phyloP scores from a whole-genome alignment of 2,797 vertebrate genomes.

The Hafferia zeledoni region DNA sequence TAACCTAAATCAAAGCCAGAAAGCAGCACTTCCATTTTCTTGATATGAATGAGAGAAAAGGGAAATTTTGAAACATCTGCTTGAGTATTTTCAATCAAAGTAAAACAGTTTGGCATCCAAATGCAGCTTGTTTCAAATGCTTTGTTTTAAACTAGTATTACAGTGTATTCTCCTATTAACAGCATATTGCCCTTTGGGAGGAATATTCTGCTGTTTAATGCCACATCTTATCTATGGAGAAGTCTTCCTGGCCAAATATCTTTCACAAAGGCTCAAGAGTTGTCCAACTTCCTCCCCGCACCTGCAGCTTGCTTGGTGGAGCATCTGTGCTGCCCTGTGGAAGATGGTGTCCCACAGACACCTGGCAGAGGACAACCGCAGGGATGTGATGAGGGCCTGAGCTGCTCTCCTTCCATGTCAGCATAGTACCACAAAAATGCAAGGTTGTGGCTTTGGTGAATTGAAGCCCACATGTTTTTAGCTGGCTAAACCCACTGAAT shows the following conservation, averaged over 20 bases:
- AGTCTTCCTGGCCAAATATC: accelerated
- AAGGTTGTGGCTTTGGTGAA: neutral
- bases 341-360: neutral
- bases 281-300: accelerated
- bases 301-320: neutral
- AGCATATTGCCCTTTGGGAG: accelerated
- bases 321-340: accelerated
- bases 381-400: accelerated
- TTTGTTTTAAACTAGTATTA: neutral
- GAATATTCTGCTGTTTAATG: neutral
- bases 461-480: accelerated
- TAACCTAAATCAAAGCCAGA: neutral
- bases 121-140: neutral
- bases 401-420: neutral
- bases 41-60: neutral
- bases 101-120: neutral
- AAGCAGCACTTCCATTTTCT: neutral
- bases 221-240: neutral
- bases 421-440: accelerated
- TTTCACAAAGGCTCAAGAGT: neutral
- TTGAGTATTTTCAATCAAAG: neutral
- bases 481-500: accelerated
- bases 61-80: neutral
- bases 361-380: too few relatives aligned
- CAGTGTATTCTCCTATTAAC: neutral